A percentile compares a stretch with the other conserved stretches of the same genome.
These are phyloP conservation scores for Andrena camellia DNA, from an alignment of 2,888 invertebrate genomes.

Conservation along the genomic window DNA sequence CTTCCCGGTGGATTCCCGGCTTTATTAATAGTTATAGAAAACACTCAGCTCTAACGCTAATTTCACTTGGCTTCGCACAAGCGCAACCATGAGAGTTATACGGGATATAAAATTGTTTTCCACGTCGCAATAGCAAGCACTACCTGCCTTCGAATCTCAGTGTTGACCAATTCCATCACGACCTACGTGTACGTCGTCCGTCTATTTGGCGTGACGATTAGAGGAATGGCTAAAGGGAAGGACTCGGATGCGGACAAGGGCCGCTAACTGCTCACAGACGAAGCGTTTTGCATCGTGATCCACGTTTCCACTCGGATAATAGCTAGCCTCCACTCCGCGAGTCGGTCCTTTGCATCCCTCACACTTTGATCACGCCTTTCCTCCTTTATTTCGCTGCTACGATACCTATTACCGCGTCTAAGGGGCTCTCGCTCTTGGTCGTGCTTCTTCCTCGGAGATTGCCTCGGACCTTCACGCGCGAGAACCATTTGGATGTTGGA, in stretches of 20 bases:
- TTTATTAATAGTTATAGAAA: no score
- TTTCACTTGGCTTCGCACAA: not conserved
- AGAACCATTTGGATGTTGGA: slow-evolving; percentile 14
- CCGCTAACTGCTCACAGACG: slow-evolving; percentile 30
- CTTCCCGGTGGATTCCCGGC: no score
- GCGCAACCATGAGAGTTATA: not conserved
- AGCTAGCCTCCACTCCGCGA: slow-evolving; percentile 28
- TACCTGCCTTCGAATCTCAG: slow-evolving; percentile 15
- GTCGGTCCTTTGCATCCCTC: slow-evolving; percentile 37
- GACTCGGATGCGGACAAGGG: slow-evolving; percentile 37
- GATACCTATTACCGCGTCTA: slow-evolving; percentile 44
- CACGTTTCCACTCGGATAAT: slow-evolving; percentile 52
- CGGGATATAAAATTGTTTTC: slow-evolving; percentile 26
- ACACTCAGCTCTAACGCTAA: not conserved
- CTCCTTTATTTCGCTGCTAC: slow-evolving; percentile 38
- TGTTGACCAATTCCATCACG: slow-evolving; percentile 34
- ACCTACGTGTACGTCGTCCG: slow-evolving; percentile 43
- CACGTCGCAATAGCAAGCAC: not conserved
- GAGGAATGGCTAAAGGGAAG: slow-evolving; percentile 42
- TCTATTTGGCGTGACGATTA: slow-evolving; percentile 50
- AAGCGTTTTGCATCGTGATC: slow-evolving; percentile 55
- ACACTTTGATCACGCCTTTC: slow-evolving; percentile 21
- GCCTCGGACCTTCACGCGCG: slow-evolving; percentile 16
- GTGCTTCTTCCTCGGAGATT: slow-evolving; percentile 8
- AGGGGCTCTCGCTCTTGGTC: slow-evolving; percentile 3